phyloP scores from a whole-genome alignment of 1,140 invertebrate genomes.

The Charaxes varanes region DNA sequence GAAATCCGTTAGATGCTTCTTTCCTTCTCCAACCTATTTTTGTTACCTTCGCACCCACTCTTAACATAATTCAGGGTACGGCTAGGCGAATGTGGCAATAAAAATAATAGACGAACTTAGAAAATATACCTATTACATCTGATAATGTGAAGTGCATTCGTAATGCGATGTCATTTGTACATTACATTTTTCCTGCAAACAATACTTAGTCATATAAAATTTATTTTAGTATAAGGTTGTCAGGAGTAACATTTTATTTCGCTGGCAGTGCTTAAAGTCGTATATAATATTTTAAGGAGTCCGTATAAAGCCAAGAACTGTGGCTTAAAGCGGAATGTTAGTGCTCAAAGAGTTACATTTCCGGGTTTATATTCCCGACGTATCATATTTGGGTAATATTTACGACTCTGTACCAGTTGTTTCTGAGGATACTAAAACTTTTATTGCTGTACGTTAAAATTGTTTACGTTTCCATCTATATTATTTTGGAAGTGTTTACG shows the following conservation, averaged over 20 bases:
- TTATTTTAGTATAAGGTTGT: not conserved
- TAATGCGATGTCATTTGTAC: no score
- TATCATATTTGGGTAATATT: slow-evolving; percentile 44
- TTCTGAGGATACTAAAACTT: slow-evolving; percentile 37
- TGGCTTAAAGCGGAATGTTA: slow-evolving; percentile 11
- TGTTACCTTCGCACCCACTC: no score
- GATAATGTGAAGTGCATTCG: no score
- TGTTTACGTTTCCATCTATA: slow-evolving; percentile 28
- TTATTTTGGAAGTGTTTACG: slow-evolving; percentile 12
- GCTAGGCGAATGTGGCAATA: no score
- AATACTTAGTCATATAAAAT: no score
- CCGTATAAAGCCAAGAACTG: slow-evolving; percentile 4
- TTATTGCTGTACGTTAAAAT: slow-evolving; percentile 42
- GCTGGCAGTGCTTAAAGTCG: not conserved
- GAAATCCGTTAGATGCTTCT: no score
- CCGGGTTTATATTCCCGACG: slow-evolving; percentile 21
- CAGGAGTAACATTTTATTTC: not conserved
- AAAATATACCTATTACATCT: no score
- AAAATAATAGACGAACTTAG: no score
- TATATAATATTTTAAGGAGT: slow-evolving; percentile 1
- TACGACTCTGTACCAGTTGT: slow-evolving; percentile 36
- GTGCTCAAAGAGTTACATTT: slow-evolving; percentile 11
- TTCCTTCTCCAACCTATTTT: no score
- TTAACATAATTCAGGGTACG: no score
- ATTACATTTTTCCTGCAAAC: no score